Evolutionary conservation across 2,113 vertebrate species (phyloP), one percentile per base, ranked within the genome.

Genomic region (Raja brachyura): DNA sequence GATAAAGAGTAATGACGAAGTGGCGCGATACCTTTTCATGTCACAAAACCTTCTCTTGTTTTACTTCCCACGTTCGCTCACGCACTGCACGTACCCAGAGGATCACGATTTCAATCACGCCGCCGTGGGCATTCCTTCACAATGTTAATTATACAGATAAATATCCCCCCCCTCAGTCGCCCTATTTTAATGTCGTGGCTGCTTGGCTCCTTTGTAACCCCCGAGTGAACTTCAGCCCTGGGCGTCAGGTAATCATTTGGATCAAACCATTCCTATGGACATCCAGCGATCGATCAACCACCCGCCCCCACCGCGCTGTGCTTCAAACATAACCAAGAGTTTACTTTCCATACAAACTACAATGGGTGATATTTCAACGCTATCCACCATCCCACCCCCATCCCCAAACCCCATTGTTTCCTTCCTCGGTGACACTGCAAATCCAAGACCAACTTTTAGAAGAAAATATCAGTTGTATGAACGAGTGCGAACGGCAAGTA

Each of bases 91-190:
- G 83, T 88, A 63, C 28, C 83, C 88, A 70, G 61, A 13, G 20
- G 33, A 13, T 54, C 39, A 8, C 18, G 88, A 63, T 86, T 73
- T 48, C 33, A 68, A 90, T 9, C 88, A 0, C 39, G 8, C 85
- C 14, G n/a, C 61, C 6, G 18, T 83, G 8, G 8, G 39, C 18
- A 54, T n/a, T 73, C 18, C 59, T 70, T 25, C 33, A 93, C 70
- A 94, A 93, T 93, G 94, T 39, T 70, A 31, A 90, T 48, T 90
- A 31, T 73, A 48, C 92, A 75, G 18, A 22, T 93, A 94, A 56
- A 8, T 93, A 95, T 94, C 48, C 93, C 28, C 7, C 59, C 95
- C 94, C 79, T 93, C 39, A 94, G 96, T 94, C 93, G 93, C 93
- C 81, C 94, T 93, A 6, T 14, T 93, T 93, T 94, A 94, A 11